Percentiles rank a stretch among this genome's conserved stretches.
Evolutionary conservation across 2,888 invertebrate species (phyloP).

Genomic region (Panopea generosa): DNA sequence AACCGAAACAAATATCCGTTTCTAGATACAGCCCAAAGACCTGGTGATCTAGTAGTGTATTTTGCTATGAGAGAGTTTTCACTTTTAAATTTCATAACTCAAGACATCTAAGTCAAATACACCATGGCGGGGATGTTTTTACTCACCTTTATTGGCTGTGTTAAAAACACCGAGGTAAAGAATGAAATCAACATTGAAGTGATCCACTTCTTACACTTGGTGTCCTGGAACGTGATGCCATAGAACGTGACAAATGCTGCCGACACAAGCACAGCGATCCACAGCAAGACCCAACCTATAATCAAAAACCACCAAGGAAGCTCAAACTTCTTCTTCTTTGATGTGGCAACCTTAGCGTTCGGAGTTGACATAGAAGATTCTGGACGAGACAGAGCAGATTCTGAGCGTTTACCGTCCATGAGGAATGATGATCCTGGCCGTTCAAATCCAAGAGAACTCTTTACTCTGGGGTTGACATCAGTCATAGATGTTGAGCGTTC

Average conservation of each 20-base stretch:
- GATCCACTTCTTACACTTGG: conserved; percentile 86
- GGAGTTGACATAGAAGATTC: conserved; percentile 58
- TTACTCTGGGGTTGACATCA: conserved; percentile 66
- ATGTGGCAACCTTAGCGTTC: conserved; percentile 22
- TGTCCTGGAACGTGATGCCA: conserved; percentile 86
- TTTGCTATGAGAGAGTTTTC: too few relatives aligned
- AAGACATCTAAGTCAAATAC: too few relatives aligned
- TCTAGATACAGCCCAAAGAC: too few relatives aligned
- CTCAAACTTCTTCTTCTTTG: conserved; percentile 78
- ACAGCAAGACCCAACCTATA: conserved; percentile 85
- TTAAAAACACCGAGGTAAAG: conserved; percentile 85
- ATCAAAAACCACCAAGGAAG: conserved; percentile 84
- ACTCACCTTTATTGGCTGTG: conserved; percentile 86
- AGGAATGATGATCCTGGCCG: conserved; percentile 62
- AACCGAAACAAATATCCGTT: too few relatives aligned
- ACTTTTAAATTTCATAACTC: too few relatives aligned
- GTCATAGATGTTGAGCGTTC: conserved; percentile 64
- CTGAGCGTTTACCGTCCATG: conserved; percentile 58
- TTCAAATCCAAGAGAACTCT: conserved; percentile 32
- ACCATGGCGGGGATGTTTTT: too few relatives aligned
- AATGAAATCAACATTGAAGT: conserved; percentile 86
- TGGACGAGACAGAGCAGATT: conserved; percentile 56
- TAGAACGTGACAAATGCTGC: conserved; percentile 86
- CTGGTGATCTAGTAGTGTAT: too few relatives aligned
- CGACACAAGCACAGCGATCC: conserved; percentile 82